Evolutionary conservation across 2,113 vertebrate genomes (phyloP).

Genomic region (Sebastes schlegelii): DNA sequence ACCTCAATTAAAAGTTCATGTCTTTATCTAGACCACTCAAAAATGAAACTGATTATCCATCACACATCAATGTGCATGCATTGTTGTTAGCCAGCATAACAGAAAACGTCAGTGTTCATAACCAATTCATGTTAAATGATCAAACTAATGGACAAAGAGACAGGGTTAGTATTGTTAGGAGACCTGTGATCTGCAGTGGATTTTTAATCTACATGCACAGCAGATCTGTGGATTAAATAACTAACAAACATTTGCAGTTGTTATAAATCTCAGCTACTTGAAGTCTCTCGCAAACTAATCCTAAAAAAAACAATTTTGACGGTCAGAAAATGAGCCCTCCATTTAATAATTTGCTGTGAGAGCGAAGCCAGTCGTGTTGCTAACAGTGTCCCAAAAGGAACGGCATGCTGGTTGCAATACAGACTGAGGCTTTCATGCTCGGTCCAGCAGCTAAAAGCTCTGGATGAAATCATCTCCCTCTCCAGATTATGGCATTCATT

Average conservation of each 20-base stretch:
- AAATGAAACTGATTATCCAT: background rate
- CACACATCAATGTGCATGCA: background rate
- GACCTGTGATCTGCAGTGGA: background rate
- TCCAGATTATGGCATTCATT: conserved; percentile 71
- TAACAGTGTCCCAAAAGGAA: conserved; percentile 55
- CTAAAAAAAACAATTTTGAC: conserved; percentile 6
- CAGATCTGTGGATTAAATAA: conserved; percentile 1
- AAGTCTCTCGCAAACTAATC: background rate
- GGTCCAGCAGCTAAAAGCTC: conserved; percentile 67
- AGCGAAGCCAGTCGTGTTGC: conserved; percentile 38
- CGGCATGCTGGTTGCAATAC: conserved; percentile 33
- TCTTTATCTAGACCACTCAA: background rate
- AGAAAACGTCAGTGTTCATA: background rate
- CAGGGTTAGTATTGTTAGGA: background rate
- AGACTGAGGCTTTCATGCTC: conserved; percentile 57
- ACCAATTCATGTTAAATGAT: background rate
- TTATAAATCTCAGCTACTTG: background rate
- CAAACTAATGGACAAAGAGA: background rate
- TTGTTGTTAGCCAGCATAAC: background rate
- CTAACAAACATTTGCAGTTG: background rate
- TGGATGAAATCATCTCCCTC: conserved; percentile 63
- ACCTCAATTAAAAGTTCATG: no score
- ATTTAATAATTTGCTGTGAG: conserved; percentile 51
- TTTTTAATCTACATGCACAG: background rate
- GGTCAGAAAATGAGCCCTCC: conserved; percentile 12